Evolutionary conservation across 2,113 vertebrate genomes (phyloP).

Genomic region (Larimichthys crocea): DNA sequence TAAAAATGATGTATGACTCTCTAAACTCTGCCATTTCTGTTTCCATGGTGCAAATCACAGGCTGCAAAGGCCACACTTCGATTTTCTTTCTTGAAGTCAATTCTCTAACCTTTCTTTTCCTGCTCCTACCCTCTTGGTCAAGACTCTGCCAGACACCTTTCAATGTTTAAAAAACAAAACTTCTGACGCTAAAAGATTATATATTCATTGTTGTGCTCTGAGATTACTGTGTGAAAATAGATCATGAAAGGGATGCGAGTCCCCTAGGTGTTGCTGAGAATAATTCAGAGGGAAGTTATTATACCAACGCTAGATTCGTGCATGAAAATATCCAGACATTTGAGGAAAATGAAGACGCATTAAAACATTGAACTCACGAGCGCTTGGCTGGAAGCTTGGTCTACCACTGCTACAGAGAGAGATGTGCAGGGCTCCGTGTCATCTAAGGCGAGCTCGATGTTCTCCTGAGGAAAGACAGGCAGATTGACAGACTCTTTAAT

Average conservation of each 20-base stretch:
- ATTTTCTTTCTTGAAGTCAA: conserved; percentile 74
- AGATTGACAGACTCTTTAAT: conserved; percentile 40
- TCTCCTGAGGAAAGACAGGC: conserved; percentile 87
- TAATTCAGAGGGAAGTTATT: conserved; percentile 12
- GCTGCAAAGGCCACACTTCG: conserved; percentile 74
- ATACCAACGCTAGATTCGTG: background rate
- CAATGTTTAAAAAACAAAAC: conserved; percentile 44
- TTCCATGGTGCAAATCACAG: conserved; percentile 75
- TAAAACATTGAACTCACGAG: conserved; percentile 85
- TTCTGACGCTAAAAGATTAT: conserved; percentile 1
- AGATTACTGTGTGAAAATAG: conserved; percentile 33
- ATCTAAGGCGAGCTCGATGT: conserved; percentile 92
- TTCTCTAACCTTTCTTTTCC: conserved; percentile 74
- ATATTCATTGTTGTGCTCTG: conserved; percentile 4
- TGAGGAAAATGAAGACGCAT: conserved; percentile 13
- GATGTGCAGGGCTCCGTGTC: conserved; percentile 87
- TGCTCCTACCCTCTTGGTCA: conserved; percentile 44
- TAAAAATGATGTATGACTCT: conserved; percentile 69
- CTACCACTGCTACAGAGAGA: conserved; percentile 89
- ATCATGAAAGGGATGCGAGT: conserved; percentile 33
- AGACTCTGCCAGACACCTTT: conserved; percentile 51
- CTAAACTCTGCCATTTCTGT: conserved; percentile 72
- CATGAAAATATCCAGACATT: conserved; percentile 1
- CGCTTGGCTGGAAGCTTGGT: conserved; percentile 93
- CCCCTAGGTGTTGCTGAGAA: conserved; percentile 10